Evolutionary conservation across 2,113 vertebrate species (phyloP).

Genomic region (Sinocyclocheilus maitianheensis): DNA sequence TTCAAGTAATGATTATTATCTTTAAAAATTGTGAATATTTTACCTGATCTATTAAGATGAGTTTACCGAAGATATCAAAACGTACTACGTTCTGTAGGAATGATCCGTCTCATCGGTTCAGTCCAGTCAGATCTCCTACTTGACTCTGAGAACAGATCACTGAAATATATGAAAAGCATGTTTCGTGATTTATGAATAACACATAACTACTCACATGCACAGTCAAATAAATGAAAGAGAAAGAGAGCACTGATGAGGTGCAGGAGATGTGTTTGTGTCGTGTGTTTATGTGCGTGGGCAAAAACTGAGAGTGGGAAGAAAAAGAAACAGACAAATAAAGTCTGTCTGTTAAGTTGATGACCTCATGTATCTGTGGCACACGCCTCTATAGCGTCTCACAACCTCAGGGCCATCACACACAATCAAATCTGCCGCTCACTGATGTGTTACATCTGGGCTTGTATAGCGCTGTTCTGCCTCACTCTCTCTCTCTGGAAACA

Average conservation of each 20-base stretch:
- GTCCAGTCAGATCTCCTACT: slow-evolving; percentile 64
- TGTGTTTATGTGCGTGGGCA: too few relatives aligned
- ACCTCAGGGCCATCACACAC: slow-evolving; percentile 23
- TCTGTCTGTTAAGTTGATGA: slow-evolving; percentile 15
- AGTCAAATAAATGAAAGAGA: slow-evolving; percentile 6
- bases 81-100: background rate
- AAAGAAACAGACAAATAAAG: background rate
- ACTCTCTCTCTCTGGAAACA: background rate
- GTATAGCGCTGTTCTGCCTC: background rate
- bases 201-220: slow-evolving; percentile 57
- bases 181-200: slow-evolving; percentile 77
- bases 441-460: slow-evolving; percentile 17
- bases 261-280: background rate
- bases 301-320: background rate
- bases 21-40: background rate
- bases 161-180: slow-evolving; percentile 77
- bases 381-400: background rate
- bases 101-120: slow-evolving; percentile 36
- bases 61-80: background rate
- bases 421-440: slow-evolving; percentile 16
- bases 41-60: background rate
- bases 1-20: background rate
- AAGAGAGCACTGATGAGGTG: slow-evolving; percentile 7
- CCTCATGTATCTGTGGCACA: slow-evolving; percentile 8
- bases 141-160: slow-evolving; percentile 71